Conservation (phyloP, 2,888 invertebrate species). For the Xestia sexstrigata region DNA sequence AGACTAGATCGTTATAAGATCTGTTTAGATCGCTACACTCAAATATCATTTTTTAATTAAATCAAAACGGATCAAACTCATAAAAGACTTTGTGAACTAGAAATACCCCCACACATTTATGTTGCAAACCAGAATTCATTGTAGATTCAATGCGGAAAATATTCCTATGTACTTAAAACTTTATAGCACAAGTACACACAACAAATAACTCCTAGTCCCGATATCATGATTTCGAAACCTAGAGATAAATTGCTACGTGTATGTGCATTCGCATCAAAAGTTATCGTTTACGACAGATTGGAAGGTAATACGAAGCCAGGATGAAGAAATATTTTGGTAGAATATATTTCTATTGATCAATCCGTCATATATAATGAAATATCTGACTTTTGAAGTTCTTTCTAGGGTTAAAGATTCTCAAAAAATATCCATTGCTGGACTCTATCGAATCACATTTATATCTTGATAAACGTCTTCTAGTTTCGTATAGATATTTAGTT, state of each 20-base stretch:
- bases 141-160: conserved; percentile 5
- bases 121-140: conserved; percentile 23
- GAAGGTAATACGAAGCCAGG: conserved; percentile 17
- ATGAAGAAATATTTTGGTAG: conserved; percentile 49
- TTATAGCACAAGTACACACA: conserved; percentile 22
- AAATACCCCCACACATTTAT: neutral
- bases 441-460: neutral
- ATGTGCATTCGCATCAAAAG: conserved; percentile 51
- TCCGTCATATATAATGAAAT: neutral
- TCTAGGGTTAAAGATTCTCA: neutral
- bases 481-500: neutral
- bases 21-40: neutral
- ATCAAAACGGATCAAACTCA: neutral
- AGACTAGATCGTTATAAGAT: neutral
- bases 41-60: neutral
- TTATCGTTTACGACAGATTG: conserved; percentile 52
- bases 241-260: conserved; percentile 50
- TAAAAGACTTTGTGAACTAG: conserved; percentile 9
- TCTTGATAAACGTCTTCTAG: too few relatives aligned
- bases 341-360: neutral
- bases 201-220: conserved; percentile 9
- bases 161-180: conserved; percentile 9
- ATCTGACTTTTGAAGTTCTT: neutral
- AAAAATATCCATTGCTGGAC: neutral
- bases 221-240: conserved; percentile 38